phyloP scores from a whole-genome alignment of 2,113 vertebrate genomes.

The Ptilonorhynchus violaceus region DNA sequence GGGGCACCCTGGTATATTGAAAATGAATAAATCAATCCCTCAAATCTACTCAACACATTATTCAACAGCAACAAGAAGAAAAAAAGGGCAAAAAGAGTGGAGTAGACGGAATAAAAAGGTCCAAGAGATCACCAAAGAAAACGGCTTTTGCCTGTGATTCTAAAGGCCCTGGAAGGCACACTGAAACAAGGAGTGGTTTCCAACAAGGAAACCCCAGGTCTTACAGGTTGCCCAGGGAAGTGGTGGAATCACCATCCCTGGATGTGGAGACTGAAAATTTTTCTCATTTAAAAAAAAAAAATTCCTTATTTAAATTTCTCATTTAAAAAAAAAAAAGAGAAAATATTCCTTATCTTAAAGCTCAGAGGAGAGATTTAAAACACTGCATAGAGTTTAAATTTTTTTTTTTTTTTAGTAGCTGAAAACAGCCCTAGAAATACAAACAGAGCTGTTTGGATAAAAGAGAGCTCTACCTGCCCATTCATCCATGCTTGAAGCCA shows the following conservation, averaged over 20 bases:
- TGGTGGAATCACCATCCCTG: background rate
- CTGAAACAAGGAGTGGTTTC: background rate
- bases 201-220: background rate
- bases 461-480: background rate
- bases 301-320: too few species aligned
- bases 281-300: background rate
- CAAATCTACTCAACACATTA: rapidly evolving
- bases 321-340: background rate
- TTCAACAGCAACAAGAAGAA: background rate
- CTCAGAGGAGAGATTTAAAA: background rate
- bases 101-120: background rate
- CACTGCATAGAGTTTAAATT: background rate
- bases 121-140: rapidly evolving
- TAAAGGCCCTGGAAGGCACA: background rate
- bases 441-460: background rate
- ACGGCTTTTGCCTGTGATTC: background rate
- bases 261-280: background rate
- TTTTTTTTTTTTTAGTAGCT: background rate
- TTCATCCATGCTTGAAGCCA: background rate
- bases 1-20: background rate
- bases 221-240: background rate
- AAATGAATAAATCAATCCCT: background rate
- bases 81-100: background rate
- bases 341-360: background rate
- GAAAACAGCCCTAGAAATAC: background rate